These are phyloP conservation scores for Polymixis lichenea DNA, from an alignment of 2,888 invertebrate genomes.

Conservation along the genomic window DNA sequence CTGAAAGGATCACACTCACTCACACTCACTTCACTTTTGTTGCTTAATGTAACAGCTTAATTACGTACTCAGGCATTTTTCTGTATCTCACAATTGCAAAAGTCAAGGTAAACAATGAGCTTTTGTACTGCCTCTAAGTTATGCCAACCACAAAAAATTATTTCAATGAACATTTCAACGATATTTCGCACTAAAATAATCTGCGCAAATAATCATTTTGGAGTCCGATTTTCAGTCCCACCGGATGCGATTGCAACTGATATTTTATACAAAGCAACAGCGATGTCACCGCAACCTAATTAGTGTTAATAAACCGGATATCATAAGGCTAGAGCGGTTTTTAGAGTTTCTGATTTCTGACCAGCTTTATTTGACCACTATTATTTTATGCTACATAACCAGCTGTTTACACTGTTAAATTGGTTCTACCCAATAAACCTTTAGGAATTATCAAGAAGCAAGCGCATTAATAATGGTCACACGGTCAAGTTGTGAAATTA, in stretches of 20 bases:
- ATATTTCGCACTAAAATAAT: not conserved
- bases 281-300: constrained; percentile 22
- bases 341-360: constrained; percentile 5
- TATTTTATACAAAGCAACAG: constrained; percentile 17
- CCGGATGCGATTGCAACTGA: constrained; percentile 30
- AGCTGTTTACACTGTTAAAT: not conserved
- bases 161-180: constrained; percentile 12
- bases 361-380: not conserved
- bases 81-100: not conserved
- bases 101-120: not conserved
- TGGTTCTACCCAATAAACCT: not conserved
- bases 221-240: not conserved
- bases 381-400: not conserved
- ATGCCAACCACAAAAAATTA: not conserved
- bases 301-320: constrained; percentile 19
- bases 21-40: too few relatives aligned
- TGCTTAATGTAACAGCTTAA: not conserved
- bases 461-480: not conserved
- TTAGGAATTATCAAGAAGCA: not conserved
- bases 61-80: not conserved
- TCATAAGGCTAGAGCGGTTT: not conserved
- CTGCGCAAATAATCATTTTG: not conserved
- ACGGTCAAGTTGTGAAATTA: not conserved
- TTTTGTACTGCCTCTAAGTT: not conserved
- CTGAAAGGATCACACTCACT: too few relatives aligned